These are phyloP conservation scores for Muntiacus muntjak DNA, from an alignment of 2,113 vertebrate species.

Conservation along the genomic window DNA sequence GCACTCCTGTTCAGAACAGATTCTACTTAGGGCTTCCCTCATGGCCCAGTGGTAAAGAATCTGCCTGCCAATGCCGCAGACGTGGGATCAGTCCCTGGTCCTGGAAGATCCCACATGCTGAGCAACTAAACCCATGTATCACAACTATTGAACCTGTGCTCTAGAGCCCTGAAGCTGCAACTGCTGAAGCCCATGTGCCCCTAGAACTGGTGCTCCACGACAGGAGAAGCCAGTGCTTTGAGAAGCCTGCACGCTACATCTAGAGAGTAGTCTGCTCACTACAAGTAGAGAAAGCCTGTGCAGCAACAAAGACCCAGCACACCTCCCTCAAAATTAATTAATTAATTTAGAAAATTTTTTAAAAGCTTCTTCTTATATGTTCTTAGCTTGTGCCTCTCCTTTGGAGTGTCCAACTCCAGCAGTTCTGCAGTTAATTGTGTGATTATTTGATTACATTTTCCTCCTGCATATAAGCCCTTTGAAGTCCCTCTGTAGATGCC, in stretches of 20 bases:
- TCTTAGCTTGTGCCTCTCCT: too few relatives aligned
- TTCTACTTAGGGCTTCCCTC: not conserved
- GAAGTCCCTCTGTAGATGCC: not conserved
- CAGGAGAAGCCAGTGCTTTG: not conserved
- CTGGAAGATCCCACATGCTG: not conserved
- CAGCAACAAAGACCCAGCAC: not conserved
- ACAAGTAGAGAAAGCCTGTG: not conserved
- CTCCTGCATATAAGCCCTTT: not conserved
- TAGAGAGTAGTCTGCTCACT: not conserved
- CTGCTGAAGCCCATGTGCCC: not conserved
- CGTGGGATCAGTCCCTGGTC: not conserved
- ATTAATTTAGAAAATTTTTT: not conserved
- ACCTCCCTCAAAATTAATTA: not conserved
- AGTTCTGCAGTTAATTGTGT: not conserved
- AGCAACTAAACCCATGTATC: not conserved
- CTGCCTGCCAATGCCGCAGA: not conserved
- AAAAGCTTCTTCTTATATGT: not conserved
- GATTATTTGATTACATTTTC: not conserved
- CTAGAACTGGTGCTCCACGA: accelerated
- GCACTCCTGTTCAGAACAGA: not conserved
- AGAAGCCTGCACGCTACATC: not conserved
- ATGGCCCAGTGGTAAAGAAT: not conserved
- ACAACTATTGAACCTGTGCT: not conserved
- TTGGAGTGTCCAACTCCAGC: not conserved
- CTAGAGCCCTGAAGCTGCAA: not conserved